Base-by-base conservation (phyloP, 1,140 invertebrate species). In the Brachionus calyciflorus region DNA sequence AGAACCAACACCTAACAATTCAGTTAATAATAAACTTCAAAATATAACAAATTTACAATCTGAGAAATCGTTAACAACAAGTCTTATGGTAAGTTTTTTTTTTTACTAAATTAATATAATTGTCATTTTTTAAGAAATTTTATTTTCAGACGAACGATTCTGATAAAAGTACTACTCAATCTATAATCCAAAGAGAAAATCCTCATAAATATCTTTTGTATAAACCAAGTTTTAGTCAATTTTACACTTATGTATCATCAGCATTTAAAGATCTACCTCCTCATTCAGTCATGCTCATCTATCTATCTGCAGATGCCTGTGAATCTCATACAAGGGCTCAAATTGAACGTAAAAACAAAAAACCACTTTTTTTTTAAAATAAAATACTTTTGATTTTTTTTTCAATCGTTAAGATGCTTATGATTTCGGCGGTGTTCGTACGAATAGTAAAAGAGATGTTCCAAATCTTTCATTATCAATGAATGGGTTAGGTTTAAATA, bases 141-240 rank as follows among this genome's bases (percentile, higher is more conserved):
- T 26, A 46, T 55, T 14, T 21, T 30, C 12, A 51, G 46, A 24
- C 21, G 4, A 70, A 49, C 19, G 46, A 65, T 51, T 37, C n/a
- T 17, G 48, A 70, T 14, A 49, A 49, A 49, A 65, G 44, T 44
- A 44, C 33, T 37, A n/a, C 60, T 6, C 60, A 65, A 44, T 41
- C 60, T 7, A 57, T 46, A 40, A 57, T 41, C 2, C 89, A 91
- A 82, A 86, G 92, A 81, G 92, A 95, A 83, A 97, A 97, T 88
- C 94, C 94, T 14, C 94, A 97, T 87, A 97, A 97, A 86, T 96
- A 96, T 86, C 87, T 97, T 78, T 88, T 98, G 78, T 97, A 94
- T 86, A 96, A 94, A 84, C 94, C 94, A 48, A 94, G 93, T 55
- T 91, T 95, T 81, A 92, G 91, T 83, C 93, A 96, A 86, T 89